Conservation (phyloP, 2,888 invertebrate species). For the Drosophila fulvimacula region DNA sequence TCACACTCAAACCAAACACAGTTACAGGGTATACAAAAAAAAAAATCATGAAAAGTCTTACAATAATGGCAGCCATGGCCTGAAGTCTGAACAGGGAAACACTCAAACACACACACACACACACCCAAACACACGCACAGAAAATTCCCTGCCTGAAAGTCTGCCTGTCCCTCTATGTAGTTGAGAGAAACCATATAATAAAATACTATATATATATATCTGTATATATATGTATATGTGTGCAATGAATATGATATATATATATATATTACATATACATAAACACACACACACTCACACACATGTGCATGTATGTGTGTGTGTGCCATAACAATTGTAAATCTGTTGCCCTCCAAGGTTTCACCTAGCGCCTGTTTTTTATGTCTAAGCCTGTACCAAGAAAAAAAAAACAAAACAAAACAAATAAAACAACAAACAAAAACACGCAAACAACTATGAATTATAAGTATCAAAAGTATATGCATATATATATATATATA, state of each 20-base stretch:
- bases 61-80: slow-evolving; percentile 12
- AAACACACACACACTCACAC: slow-evolving; percentile 3
- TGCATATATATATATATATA: too few relatives aligned
- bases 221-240: slow-evolving; percentile 8
- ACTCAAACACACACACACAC: slow-evolving; percentile 7
- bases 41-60: slow-evolving; percentile 21
- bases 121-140: neutral
- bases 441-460: slow-evolving; percentile 40
- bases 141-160: neutral
- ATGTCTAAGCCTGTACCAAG: slow-evolving; percentile 68
- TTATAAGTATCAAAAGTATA: slow-evolving; percentile 35
- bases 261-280: slow-evolving; percentile 12
- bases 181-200: slow-evolving; percentile 21
- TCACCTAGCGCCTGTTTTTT: slow-evolving; percentile 77
- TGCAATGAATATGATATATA: slow-evolving; percentile 18
- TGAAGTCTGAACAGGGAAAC: slow-evolving; percentile 40
- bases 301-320: slow-evolving; percentile 26
- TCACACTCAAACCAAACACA: slow-evolving; percentile 20
- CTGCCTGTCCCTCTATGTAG: slow-evolving; percentile 11
- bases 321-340: slow-evolving; percentile 38
- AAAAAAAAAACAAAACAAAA: slow-evolving; percentile 28
- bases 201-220: slow-evolving; percentile 11
- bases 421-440: slow-evolving; percentile 12
- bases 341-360: slow-evolving; percentile 78
- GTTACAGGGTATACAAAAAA: slow-evolving; percentile 47